Percentiles rank a stretch among this genome's conserved stretches.
These are phyloP conservation scores for Tangara arthus DNA, from an alignment of 2,797 vertebrate genomes.

Conservation along the genomic window DNA sequence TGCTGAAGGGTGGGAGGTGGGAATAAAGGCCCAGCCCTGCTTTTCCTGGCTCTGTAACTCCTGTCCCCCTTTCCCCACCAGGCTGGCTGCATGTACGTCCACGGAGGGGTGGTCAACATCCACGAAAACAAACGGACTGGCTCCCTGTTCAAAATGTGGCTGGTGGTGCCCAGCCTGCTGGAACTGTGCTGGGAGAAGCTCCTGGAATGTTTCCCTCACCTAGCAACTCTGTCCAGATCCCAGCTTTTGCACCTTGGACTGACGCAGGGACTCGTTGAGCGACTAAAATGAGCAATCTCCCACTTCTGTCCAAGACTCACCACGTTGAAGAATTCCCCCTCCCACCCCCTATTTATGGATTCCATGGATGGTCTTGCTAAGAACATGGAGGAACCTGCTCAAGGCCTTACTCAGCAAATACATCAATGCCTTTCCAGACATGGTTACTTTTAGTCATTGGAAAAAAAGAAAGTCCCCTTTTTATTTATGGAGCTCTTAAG, in stretches of 20 bases:
- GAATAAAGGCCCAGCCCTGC: neutral
- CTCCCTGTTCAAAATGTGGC: constrained; percentile 98
- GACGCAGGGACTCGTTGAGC: constrained; percentile 93
- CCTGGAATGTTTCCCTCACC: constrained; percentile 86
- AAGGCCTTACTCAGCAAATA: constrained; percentile 87
- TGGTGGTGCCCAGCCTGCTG: constrained; percentile 92
- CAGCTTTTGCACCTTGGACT: constrained; percentile 96
- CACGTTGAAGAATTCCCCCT: neutral
- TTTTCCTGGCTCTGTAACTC: neutral
- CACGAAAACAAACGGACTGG: constrained; percentile 96
- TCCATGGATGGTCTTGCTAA: constrained; percentile 51
- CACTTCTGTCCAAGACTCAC: neutral
- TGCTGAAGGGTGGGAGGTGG: neutral
- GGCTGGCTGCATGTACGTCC: constrained; percentile 99
- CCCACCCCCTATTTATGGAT: constrained; percentile 73
- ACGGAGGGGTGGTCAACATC: constrained; percentile 97
- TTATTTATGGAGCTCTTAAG: constrained; percentile 49
- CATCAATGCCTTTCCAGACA: constrained; percentile 79
- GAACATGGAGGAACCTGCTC: constrained; percentile 59
- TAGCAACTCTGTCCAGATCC: constrained; percentile 83
- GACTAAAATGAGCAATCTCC: constrained; percentile 85
- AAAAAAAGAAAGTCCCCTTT: neutral
- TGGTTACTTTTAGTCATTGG: constrained; percentile 47
- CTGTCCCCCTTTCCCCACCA: constrained; percentile 58
- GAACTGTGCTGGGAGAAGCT: constrained; percentile 98